These are phyloP conservation scores for Anolis apletophallus DNA, from an alignment of 2,797 vertebrate genomes.

Conservation along the genomic window DNA sequence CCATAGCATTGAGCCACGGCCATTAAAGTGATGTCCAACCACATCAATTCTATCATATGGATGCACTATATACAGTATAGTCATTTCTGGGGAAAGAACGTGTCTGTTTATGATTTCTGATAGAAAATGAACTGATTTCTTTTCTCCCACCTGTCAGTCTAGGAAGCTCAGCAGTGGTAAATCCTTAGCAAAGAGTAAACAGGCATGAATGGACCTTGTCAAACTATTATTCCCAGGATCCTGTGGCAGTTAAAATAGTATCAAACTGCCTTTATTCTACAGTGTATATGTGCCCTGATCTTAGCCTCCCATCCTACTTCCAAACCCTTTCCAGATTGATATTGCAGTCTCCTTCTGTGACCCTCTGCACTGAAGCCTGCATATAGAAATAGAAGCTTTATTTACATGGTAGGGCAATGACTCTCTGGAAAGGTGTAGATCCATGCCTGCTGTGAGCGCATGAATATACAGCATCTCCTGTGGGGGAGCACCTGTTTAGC, in stretches of 20 bases:
- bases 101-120: neutral
- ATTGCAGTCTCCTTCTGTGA: neutral
- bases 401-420: neutral
- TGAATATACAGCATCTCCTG: conserved; percentile 48
- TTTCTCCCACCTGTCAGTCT: neutral
- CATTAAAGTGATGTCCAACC: no score
- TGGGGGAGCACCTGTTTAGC: conserved; percentile 70
- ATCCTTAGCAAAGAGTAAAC: no score
- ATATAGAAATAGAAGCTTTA: neutral
- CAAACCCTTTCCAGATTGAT: neutral
- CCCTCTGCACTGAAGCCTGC: no score
- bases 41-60: no score
- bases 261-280: no score
- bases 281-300: no score
- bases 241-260: no score
- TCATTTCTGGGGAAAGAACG: neutral
- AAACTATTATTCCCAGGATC: no score
- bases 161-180: neutral
- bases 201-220: no score
- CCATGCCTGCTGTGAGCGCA: neutral
- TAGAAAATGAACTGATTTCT: neutral
- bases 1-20: no score
- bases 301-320: neutral
- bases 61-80: no score
- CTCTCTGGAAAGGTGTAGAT: neutral